Evolutionary conservation across 2,797 vertebrate genomes (phyloP), one percentile per base, ranked within the genome.

Genomic region (Chiroxiphia lanceolata): DNA sequence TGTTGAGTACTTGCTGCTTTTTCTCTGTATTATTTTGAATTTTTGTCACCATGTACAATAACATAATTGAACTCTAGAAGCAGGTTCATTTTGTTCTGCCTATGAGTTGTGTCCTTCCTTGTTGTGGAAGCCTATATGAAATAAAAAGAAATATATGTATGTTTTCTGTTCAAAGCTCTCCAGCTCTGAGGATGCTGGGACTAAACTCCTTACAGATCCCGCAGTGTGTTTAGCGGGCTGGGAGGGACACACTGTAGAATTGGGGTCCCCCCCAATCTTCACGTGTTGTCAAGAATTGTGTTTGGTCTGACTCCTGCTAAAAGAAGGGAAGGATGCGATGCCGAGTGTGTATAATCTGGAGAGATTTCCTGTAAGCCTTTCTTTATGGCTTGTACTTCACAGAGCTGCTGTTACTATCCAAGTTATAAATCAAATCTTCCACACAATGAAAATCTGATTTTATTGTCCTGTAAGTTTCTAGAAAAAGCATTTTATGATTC

Each of bases 381-480:
- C 47, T 79, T 84, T 90, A 79, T 59, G 14, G 7, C 19, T 76
- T 87, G 16, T 42, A 11, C 72, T 85, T 93, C 82, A 45, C 48
- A 84, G 53, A 70, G 38, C 38, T 90, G 44, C 42, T 84, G 54
- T 61, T 83, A 38, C 53, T 65, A 19, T 50, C 44, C 50, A 72
- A 33, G 34, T 93, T 82, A 78, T 71, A 95, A 94, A 84, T 94
- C 87, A 90, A 12, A 65, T 94, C 42, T 91, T 84, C 64, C 69
- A 60, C 22, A 80, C 23, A 54, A n/a, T 53, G 63, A 79, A 87
- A 88, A 82, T 65, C 51, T 70, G 56, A 83, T 93, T 93, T 94
- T 85, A 50, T 50, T 92, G 50, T 56, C 34, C 25, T 51, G 4
- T 75, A 92, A 60, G 22, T 88, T 94, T 83, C 61, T 64, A 69